phyloP scores from a whole-genome alignment of 2,113 vertebrate genomes.

The Hyperoodon ampullatus region DNA sequence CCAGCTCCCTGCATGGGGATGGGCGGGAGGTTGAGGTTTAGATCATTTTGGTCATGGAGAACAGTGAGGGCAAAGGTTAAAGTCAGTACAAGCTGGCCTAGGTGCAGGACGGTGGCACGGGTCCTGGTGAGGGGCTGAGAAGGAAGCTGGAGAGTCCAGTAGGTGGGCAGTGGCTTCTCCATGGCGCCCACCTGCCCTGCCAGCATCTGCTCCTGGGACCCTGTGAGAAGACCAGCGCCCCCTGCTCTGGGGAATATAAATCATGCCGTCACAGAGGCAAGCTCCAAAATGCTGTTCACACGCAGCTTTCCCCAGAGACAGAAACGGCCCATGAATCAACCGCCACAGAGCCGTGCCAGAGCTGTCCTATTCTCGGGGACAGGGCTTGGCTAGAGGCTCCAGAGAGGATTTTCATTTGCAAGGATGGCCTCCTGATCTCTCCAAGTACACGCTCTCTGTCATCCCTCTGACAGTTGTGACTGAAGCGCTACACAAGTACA shows the following conservation, averaged over 20 bases:
- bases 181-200: not conserved
- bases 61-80: not conserved
- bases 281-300: not conserved
- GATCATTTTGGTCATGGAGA: not conserved
- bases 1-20: not conserved
- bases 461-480: not conserved
- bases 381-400: conserved; percentile 20
- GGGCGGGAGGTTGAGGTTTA: not conserved
- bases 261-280: not conserved
- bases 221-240: not conserved
- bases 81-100: not conserved
- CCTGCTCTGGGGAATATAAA: not conserved
- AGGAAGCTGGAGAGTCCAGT: not conserved
- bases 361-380: not conserved
- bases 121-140: not conserved
- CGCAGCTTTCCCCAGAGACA: not conserved
- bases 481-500: not conserved
- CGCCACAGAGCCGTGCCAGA: not conserved
- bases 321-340: conserved; percentile 27
- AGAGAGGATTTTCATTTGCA: not conserved
- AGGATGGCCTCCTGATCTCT: not conserved
- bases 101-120: not conserved
- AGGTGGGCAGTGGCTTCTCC: not conserved
- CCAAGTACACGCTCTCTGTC: not conserved
- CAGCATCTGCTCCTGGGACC: not conserved